Percentiles rank a stretch among this genome's conserved stretches.
phyloP scores from a whole-genome alignment of 2,888 invertebrate genomes.

The Baccha elongata region DNA sequence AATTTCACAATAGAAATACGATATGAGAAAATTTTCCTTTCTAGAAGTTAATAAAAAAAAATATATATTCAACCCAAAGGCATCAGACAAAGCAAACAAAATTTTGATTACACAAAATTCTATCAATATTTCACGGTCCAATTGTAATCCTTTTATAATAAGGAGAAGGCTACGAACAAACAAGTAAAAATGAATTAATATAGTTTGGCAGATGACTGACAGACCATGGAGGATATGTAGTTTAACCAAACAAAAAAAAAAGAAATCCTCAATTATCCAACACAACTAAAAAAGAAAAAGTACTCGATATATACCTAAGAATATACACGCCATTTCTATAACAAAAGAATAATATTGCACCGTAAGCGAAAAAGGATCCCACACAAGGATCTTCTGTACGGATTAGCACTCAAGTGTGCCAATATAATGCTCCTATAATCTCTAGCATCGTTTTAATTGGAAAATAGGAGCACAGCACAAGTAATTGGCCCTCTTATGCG shows the following conservation, averaged over 20 bases:
- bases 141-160: slow-evolving; percentile 65
- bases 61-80: slow-evolving; percentile 24
- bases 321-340: not conserved
- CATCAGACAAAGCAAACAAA: slow-evolving; percentile 36
- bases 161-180: slow-evolving; percentile 26
- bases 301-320: not conserved
- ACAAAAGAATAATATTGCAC: slow-evolving; percentile 27
- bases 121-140: slow-evolving; percentile 70
- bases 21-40: slow-evolving; percentile 27
- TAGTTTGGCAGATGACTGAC: slow-evolving; percentile 62
- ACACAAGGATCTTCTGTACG: slow-evolving; percentile 49
- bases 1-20: slow-evolving; percentile 39
- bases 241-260: slow-evolving; percentile 45
- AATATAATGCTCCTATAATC: slow-evolving; percentile 68
- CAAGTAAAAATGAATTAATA: slow-evolving; percentile 45
- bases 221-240: slow-evolving; percentile 34
- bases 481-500: slow-evolving; percentile 67
- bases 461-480: slow-evolving; percentile 65
- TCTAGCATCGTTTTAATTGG: slow-evolving; percentile 63
- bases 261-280: slow-evolving; percentile 65
- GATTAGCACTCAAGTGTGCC: slow-evolving; percentile 71
- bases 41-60: not conserved
- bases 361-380: slow-evolving; percentile 57
- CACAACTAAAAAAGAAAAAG: slow-evolving; percentile 25
- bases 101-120: slow-evolving; percentile 30